Percentiles rank a stretch among this genome's conserved stretches.
Conservation (phyloP, 2,888 invertebrate genomes). For the Chrysotoxum bicinctum region DNA sequence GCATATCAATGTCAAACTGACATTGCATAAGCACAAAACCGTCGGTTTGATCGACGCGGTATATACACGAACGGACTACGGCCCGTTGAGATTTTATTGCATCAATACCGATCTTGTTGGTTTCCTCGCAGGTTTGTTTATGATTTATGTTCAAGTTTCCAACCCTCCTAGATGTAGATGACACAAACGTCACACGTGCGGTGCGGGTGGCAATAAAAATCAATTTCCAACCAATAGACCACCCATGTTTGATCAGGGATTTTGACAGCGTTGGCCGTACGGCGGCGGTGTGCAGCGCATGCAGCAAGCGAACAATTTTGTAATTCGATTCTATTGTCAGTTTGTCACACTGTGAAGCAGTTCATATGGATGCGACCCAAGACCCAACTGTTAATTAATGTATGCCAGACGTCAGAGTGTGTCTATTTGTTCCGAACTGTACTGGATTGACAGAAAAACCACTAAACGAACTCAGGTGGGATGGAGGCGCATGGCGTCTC, state of each 20-base stretch:
- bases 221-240: constrained; percentile 62
- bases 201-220: constrained; percentile 69
- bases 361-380: constrained; percentile 5
- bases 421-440: constrained; percentile 21
- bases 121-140: constrained; percentile 63
- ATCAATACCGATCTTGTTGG: constrained; percentile 56
- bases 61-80: constrained; percentile 2
- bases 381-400: constrained; percentile 11
- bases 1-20: constrained; percentile 69
- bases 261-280: constrained; percentile 17
- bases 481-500: constrained; percentile 44
- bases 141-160: constrained; percentile 44
- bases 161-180: constrained; percentile 13
- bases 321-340: constrained; percentile 59
- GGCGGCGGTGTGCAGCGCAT: not conserved
- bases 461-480: constrained; percentile 51
- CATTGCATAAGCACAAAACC: constrained; percentile 60
- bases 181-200: constrained; percentile 51
- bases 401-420: constrained; percentile 27
- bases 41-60: constrained; percentile 27
- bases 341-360: constrained; percentile 47
- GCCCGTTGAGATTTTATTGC: constrained; percentile 59
- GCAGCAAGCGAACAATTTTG: constrained; percentile 64
- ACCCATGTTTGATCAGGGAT: constrained; percentile 53
- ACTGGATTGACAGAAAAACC: constrained; percentile 17